Evolutionary conservation across 2,797 vertebrate species (phyloP).

Genomic region (Galago senegalensis): DNA sequence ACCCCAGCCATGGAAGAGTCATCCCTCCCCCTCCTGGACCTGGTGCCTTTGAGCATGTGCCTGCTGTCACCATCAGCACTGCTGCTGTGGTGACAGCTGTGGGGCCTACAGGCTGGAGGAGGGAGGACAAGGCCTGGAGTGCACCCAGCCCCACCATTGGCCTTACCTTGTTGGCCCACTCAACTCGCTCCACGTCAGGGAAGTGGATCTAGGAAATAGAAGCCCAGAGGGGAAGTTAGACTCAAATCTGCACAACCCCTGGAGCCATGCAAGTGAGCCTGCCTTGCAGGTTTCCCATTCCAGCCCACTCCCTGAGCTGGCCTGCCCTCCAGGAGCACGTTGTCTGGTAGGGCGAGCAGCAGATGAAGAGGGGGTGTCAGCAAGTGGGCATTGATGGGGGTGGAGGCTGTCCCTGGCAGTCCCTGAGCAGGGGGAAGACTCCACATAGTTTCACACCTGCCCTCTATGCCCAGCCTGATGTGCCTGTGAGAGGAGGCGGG

Average conservation of each 20-base stretch:
- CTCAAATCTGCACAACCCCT: accelerated
- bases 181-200: constrained; percentile 94
- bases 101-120: background rate
- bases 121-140: background rate
- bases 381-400: accelerated
- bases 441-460: accelerated
- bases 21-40: background rate
- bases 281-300: background rate
- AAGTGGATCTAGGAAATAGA: constrained; percentile 93
- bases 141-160: accelerated
- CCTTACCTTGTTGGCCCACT: constrained; percentile 98
- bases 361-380: accelerated
- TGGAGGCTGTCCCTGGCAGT: accelerated
- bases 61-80: too few relatives aligned
- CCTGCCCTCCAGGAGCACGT: background rate
- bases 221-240: constrained; percentile 58
- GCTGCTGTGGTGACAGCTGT: background rate
- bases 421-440: background rate
- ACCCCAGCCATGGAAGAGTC: background rate
- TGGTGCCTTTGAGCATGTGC: accelerated
- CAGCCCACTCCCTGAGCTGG: background rate
- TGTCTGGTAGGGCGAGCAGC: accelerated
- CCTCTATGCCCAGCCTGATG: accelerated
- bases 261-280: background rate
- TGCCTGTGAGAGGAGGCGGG: background rate